Conservation (phyloP, 2,797 vertebrate genomes). For the Spheniscus humboldti region DNA sequence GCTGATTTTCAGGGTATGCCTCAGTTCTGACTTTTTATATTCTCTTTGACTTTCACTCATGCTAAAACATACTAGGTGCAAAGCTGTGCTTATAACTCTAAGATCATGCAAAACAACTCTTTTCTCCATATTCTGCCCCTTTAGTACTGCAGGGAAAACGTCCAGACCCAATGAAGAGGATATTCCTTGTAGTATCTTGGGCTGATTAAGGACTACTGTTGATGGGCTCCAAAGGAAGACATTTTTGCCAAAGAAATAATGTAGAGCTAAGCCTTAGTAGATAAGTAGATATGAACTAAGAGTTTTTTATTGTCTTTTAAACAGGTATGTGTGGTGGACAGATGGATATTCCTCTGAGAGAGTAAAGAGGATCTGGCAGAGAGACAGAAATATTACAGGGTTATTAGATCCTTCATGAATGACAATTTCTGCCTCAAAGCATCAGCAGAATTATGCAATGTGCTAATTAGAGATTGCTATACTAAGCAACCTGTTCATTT, state of each 20-base stretch:
- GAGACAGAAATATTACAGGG: not conserved
- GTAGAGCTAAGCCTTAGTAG: not conserved
- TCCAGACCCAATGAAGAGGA: not conserved
- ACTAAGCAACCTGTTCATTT: slow-evolving; percentile 13
- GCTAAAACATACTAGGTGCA: not conserved
- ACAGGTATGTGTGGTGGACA: not conserved
- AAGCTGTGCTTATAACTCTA: not conserved
- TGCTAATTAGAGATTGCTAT: not conserved
- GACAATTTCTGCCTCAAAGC: slow-evolving; percentile 7
- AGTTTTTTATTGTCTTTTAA: not conserved
- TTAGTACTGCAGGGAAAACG: not conserved
- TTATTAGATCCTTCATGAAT: not conserved
- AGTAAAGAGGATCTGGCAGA: not conserved
- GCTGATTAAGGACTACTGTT: not conserved
- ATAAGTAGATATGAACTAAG: not conserved
- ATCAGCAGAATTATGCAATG: not conserved
- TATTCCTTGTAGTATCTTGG: not conserved
- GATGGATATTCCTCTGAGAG: not conserved
- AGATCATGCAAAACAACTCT: not conserved
- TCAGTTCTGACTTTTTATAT: not conserved
- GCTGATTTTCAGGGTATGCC: not conserved
- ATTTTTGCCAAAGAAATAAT: not conserved
- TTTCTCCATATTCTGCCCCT: not conserved
- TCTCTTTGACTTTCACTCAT: not conserved
- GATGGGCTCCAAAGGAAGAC: not conserved